Evolutionary conservation across 2,113 vertebrate genomes (phyloP).

Genomic region (Tetrao urogallus): DNA sequence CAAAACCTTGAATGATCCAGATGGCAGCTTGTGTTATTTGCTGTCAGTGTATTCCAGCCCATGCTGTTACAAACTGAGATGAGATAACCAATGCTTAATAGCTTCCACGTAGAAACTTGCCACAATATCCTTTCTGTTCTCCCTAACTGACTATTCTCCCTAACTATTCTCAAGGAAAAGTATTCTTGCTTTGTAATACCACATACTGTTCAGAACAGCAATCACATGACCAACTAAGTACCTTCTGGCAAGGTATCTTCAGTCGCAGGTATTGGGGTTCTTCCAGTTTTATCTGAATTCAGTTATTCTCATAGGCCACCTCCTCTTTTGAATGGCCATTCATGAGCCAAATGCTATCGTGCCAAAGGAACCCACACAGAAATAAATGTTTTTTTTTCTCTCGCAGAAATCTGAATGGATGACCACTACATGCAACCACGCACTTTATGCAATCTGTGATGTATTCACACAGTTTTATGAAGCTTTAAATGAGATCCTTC

Average conservation of each 20-base stretch:
- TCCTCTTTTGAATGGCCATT: not conserved
- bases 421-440: conserved; percentile 98
- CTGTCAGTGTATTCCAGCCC: not conserved
- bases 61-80: not conserved
- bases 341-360: not conserved
- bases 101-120: not conserved
- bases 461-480: conserved; percentile 98
- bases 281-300: not conserved
- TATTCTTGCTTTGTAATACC: not conserved
- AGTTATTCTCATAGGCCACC: rapidly evolving
- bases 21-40: not conserved
- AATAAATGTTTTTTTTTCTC: not conserved
- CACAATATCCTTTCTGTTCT: not conserved
- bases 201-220: not conserved
- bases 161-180: not conserved
- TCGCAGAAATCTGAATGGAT: conserved; percentile 97
- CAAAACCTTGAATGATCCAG: not conserved
- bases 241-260: not conserved
- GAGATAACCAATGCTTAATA: not conserved
- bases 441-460: conserved; percentile 96
- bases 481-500: conserved; percentile 91
- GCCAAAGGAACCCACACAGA: not conserved
- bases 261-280: not conserved
- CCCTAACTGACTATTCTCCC: not conserved
- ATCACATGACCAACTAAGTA: not conserved